Evolutionary conservation across 2,888 invertebrate genomes (phyloP).

Genomic region (Drosophila borealis): DNA sequence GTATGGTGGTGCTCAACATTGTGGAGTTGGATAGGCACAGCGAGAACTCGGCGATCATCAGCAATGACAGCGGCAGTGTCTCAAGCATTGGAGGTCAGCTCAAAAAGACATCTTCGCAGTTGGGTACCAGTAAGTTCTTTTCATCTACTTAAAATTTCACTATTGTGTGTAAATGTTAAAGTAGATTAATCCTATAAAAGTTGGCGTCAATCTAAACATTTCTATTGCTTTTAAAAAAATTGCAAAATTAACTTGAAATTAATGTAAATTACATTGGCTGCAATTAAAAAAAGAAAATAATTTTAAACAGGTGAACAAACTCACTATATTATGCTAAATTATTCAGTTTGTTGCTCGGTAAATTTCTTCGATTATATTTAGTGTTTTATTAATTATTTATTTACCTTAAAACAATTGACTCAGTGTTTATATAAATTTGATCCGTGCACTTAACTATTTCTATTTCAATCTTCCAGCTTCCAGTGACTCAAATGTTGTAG

Average conservation of each 20-base stretch:
- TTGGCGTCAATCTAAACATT: too few species aligned
- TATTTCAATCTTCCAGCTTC: slow-evolving; percentile 31
- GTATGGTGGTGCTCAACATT: slow-evolving; percentile 81
- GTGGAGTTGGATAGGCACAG: slow-evolving; percentile 73
- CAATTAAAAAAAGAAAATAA: too few species aligned
- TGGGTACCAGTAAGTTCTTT: slow-evolving; percentile 53
- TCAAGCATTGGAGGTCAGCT: slow-evolving; percentile 62
- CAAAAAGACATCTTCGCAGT: slow-evolving; percentile 64
- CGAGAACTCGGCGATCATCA: slow-evolving; percentile 60
- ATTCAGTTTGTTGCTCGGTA: background rate
- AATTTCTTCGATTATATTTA: background rate
- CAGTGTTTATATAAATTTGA: background rate
- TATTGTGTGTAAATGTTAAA: too few species aligned
- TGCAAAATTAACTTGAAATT: background rate
- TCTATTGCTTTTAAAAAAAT: too few species aligned
- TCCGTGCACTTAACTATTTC: background rate
- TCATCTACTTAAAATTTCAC: background rate
- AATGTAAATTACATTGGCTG: background rate
- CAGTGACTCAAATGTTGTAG: slow-evolving; percentile 61
- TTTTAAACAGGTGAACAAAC: too few species aligned
- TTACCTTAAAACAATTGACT: background rate
- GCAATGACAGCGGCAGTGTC: slow-evolving; percentile 65
- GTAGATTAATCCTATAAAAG: too few species aligned
- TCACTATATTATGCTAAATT: background rate
- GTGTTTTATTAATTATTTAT: background rate